These are phyloP conservation scores for Mus pahari DNA, from an alignment of 2,113 vertebrate genomes.

Conservation along the genomic window DNA sequence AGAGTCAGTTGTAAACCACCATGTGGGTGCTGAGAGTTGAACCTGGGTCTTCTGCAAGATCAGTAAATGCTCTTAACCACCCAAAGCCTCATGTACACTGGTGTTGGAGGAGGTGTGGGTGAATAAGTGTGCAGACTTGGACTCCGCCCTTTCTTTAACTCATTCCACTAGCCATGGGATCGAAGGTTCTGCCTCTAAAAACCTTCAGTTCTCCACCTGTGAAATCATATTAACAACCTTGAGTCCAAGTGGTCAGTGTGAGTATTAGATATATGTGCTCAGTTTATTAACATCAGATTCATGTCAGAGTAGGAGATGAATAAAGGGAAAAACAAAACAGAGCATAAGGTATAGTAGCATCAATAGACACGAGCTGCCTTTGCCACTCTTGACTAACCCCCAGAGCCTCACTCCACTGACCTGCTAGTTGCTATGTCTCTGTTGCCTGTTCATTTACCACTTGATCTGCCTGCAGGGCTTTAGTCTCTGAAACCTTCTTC, in stretches of 20 bases:
- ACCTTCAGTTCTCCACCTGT: not conserved
- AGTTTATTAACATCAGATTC: not conserved
- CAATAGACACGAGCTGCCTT: fast-evolving
- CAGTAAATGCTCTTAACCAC: not conserved
- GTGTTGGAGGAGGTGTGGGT: too few relatives aligned
- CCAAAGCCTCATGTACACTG: not conserved
- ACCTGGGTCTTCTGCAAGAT: not conserved
- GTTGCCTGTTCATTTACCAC: not conserved
- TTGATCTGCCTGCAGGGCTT: not conserved
- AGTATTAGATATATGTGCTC: not conserved
- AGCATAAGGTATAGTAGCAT: fast-evolving
- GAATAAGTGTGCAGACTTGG: not conserved
- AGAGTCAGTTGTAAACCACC: not conserved
- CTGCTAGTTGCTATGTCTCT: not conserved
- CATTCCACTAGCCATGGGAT: not conserved
- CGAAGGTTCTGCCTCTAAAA: not conserved
- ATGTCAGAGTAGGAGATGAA: not conserved
- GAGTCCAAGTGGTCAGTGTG: not conserved
- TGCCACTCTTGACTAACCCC: fast-evolving
- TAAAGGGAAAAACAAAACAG: not conserved
- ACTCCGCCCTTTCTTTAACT: not conserved
- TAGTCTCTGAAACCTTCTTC: not conserved
- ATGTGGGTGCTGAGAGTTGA: not conserved
- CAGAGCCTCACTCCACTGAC: not conserved
- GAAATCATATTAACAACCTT: not conserved